Percentiles rank a stretch among this genome's conserved stretches.
phyloP scores from a whole-genome alignment of 2,888 invertebrate genomes.

The Theretra japonica region DNA sequence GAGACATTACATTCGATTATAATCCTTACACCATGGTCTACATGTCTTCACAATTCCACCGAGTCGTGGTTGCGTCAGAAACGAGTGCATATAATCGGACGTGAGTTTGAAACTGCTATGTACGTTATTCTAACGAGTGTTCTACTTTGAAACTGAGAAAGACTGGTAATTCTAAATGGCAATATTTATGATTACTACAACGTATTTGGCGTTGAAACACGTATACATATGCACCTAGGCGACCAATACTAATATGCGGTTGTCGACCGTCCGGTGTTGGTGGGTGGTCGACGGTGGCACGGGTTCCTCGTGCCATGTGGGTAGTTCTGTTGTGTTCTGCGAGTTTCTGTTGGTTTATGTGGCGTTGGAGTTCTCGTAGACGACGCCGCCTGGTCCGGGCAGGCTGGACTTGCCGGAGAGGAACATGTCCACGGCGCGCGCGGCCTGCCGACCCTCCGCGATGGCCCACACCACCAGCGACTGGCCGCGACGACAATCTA shows the following conservation, averaged over 20 bases:
- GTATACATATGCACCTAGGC: constrained; percentile 23
- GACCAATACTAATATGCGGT: constrained; percentile 1
- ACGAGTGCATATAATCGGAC: constrained; percentile 13
- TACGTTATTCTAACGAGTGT: background rate
- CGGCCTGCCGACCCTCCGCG: constrained; percentile 98
- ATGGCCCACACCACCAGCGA: constrained; percentile 99
- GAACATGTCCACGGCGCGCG: constrained; percentile 95
- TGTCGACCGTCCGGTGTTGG: background rate
- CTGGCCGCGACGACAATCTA: constrained; percentile 99
- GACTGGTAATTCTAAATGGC: constrained; percentile 1
- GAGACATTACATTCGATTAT: constrained; percentile 34
- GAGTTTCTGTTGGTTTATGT: background rate
- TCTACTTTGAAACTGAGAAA: background rate
- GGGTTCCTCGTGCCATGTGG: background rate
- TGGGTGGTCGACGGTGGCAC: background rate
- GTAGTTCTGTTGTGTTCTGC: no score
- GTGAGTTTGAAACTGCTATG: background rate
- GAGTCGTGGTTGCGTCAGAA: background rate
- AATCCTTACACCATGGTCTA: background rate
- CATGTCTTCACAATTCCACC: background rate
- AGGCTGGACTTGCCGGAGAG: constrained; percentile 91
- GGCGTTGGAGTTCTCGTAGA: constrained; percentile 70
- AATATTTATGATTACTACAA: background rate
- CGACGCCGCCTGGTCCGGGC: constrained; percentile 96
- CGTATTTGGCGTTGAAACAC: constrained; percentile 24